phyloP scores from a whole-genome alignment of 2,113 vertebrate genomes.

The Tonatia bakeri region DNA sequence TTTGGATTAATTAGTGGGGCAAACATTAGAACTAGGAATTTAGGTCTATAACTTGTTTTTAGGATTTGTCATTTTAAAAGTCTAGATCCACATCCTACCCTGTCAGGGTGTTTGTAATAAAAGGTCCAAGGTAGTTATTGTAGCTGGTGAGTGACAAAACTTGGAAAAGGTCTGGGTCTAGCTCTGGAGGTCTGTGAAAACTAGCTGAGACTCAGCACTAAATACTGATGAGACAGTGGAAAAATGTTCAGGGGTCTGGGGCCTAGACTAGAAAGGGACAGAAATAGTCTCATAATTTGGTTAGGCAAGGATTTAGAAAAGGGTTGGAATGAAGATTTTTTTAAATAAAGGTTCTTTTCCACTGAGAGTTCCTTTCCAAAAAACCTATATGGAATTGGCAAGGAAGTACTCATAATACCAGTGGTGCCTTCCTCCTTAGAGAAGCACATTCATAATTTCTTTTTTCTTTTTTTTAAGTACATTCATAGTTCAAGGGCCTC shows the following conservation, averaged over 20 bases:
- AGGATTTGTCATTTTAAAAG: not conserved
- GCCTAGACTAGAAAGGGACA: not conserved
- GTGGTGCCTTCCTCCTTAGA: not conserved
- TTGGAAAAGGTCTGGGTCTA: not conserved
- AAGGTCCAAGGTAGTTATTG: not conserved
- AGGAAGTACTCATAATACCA: not conserved
- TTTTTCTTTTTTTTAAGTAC: not conserved
- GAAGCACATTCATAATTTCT: not conserved
- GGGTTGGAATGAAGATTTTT: not conserved
- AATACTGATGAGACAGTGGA: not conserved
- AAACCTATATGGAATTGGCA: not conserved
- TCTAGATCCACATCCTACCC: not conserved
- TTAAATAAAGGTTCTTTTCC: not conserved
- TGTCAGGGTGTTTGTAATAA: not conserved
- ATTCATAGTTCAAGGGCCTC: not conserved
- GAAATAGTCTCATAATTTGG: not conserved
- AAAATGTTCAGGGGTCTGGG: accelerated
- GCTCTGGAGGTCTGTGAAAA: accelerated
- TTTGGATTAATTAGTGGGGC: not conserved
- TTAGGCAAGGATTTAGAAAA: not conserved
- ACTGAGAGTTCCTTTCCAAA: not conserved
- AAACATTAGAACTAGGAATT: not conserved
- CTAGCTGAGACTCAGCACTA: not conserved
- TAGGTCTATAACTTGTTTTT: not conserved
- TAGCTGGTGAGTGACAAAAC: not conserved